Evolutionary conservation across 37 sponge, comb jelly and placozoan genomes (phyloP), one percentile per base, ranked within the genome.

Genomic region (Aplysina aerophoba): DNA sequence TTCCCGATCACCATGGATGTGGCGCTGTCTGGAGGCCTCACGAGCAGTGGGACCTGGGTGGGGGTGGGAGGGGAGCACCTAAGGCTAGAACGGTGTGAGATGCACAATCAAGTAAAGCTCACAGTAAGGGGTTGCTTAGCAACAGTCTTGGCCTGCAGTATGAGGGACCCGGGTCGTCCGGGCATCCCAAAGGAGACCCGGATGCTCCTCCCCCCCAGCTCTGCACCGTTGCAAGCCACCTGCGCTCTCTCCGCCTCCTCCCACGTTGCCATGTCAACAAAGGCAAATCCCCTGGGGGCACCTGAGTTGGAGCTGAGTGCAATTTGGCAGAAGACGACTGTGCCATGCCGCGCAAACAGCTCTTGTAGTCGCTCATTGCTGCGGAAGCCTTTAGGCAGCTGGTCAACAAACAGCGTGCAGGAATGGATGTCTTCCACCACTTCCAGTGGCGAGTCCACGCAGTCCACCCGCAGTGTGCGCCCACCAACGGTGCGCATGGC

Each of bases 111-210:
- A n/a, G n/a, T n/a, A 28, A 21, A 68, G 27, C 63, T 61, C 39
- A 81, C 82, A 17, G 28, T 78, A 17, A 39, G 16, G 56, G n/a
- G 31, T 33, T 59, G 61, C 35, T 55, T 1, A n/a, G 19, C 37
- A 6, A 72, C 28, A 15, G 35, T 79, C 68, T 82, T 87, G 63
- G 90, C 85, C 17, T 94, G 94, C 24, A 94, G 83, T 22, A 94
- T 94, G 40, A 85, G 78, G 3, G 94, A 88, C 27, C 94, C 94
- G 25, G 87, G 94, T 55, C 94, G 28, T n/a, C 94, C 90, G 8
- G 94, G 94, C 94, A 94, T 94, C 24, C 91, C 91, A 82, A 87
- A 94, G 19, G 94, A 90, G 21, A 94, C 91, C 58, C 94, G 55
- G 0, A 94, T 88, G 22, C 85, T 82, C 0, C 83, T 85, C 1